A percentile compares a stretch with the other conserved stretches of the same genome.
Evolutionary conservation across 2,113 vertebrate genomes (phyloP).

Genomic region (Chroicocephalus ridibundus): DNA sequence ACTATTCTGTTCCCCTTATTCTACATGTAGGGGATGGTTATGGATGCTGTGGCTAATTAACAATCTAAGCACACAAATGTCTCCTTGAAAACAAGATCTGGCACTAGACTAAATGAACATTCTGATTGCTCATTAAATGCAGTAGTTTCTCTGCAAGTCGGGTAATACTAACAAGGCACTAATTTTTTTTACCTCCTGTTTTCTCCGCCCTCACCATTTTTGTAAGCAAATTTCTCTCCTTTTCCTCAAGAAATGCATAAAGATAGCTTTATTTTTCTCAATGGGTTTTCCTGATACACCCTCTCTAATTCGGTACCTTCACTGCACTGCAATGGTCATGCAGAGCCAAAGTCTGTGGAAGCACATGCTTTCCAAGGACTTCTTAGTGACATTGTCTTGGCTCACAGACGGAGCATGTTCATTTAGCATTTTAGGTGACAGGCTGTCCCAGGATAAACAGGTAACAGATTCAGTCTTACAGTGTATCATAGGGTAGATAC

Average conservation of each 20-base stretch:
- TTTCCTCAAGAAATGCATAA: background rate
- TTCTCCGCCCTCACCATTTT: background rate
- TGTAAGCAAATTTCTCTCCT: background rate
- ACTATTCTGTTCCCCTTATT: background rate
- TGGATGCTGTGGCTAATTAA: constrained; percentile 49
- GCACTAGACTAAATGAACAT: constrained; percentile 53
- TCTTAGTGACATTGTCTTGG: background rate
- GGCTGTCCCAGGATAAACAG: background rate
- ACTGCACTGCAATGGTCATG: accelerated
- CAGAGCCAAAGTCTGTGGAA: background rate
- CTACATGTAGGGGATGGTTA: constrained; percentile 11
- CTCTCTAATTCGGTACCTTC: background rate
- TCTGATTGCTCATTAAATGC: constrained; percentile 61
- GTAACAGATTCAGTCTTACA: background rate
- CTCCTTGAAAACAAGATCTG: constrained; percentile 60
- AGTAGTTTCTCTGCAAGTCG: background rate
- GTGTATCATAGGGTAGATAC: background rate
- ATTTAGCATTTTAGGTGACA: background rate
- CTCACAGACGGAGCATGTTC: background rate
- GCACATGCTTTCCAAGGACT: background rate
- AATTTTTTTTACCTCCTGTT: background rate
- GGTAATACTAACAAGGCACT: background rate
- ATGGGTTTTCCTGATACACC: background rate
- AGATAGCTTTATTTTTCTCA: background rate
- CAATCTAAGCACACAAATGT: background rate